phyloP scores from a whole-genome alignment of 30 jellyfish, hydroid and myxozoan genomes.

The Turritopsis rubra region DNA sequence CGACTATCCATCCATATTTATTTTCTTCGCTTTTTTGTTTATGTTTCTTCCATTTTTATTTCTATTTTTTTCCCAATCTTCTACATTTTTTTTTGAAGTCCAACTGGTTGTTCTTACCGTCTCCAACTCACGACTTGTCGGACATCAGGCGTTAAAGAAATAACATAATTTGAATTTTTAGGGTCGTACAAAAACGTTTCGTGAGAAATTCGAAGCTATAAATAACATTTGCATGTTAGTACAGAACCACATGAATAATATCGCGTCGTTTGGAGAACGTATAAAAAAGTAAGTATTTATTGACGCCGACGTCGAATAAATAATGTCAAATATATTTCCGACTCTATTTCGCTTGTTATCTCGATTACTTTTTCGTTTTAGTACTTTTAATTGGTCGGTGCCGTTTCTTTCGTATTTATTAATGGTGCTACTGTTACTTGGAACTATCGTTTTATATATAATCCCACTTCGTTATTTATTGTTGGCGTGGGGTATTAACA shows the following conservation, averaged over 20 bases:
- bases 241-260: slow-evolving; percentile 79
- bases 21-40: too few species aligned
- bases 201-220: slow-evolving; percentile 87
- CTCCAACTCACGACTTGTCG: too few species aligned
- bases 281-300: slow-evolving; percentile 60
- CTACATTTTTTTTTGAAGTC: too few species aligned
- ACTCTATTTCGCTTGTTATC: neutral
- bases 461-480: slow-evolving; percentile 79
- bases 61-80: too few species aligned
- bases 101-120: too few species aligned
- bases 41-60: too few species aligned
- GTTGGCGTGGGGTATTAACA: slow-evolving; percentile 90
- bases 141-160: too few species aligned
- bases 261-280: slow-evolving; percentile 95
- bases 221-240: slow-evolving; percentile 82
- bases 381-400: slow-evolving; percentile 89
- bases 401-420: slow-evolving; percentile 84
- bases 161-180: neutral
- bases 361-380: slow-evolving; percentile 6
- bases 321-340: neutral
- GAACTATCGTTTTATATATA: slow-evolving; percentile 68
- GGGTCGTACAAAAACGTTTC: slow-evolving; percentile 77
- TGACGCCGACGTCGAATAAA: neutral
- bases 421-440: slow-evolving; percentile 70
- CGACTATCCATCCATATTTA: too few species aligned